Percentiles rank a stretch among this genome's conserved stretches.
phyloP scores from a whole-genome alignment of 2,797 vertebrate species.

The Mus spretus region DNA sequence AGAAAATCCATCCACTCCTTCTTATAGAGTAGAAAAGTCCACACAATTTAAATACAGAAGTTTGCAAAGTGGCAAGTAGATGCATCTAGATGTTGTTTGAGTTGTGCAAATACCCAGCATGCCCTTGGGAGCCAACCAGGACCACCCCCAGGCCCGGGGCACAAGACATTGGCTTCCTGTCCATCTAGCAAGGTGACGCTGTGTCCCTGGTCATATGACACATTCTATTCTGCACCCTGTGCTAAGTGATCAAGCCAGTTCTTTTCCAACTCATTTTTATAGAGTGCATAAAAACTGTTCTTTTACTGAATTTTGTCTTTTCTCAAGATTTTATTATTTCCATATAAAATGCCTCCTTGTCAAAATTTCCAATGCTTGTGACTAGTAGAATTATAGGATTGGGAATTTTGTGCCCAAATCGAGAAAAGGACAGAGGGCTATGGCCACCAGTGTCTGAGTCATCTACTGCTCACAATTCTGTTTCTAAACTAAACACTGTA shows the following conservation, averaged over 20 bases:
- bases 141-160: not conserved
- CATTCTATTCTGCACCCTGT: not conserved
- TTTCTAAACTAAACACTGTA: not conserved
- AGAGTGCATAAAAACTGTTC: not conserved
- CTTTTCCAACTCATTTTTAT: slow-evolving; percentile 36
- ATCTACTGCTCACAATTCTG: not conserved
- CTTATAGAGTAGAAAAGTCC: slow-evolving; percentile 7
- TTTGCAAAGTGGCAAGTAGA: not conserved
- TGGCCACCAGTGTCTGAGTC: not conserved
- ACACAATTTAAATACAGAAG: not conserved
- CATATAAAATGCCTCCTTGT: slow-evolving; percentile 26
- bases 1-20: not conserved
- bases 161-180: not conserved
- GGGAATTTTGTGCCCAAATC: not conserved
- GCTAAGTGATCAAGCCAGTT: slow-evolving; percentile 2
- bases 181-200: not conserved
- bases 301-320: slow-evolving; percentile 62
- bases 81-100: slow-evolving; percentile 40
- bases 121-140: not conserved
- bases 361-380: slow-evolving; percentile 47
- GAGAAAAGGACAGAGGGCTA: not conserved
- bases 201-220: not conserved
- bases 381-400: slow-evolving; percentile 2
- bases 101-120: not conserved
- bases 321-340: slow-evolving; percentile 38